Conservation (phyloP, 2,113 vertebrate genomes). For the Telmatochromis brachygnathus region DNA sequence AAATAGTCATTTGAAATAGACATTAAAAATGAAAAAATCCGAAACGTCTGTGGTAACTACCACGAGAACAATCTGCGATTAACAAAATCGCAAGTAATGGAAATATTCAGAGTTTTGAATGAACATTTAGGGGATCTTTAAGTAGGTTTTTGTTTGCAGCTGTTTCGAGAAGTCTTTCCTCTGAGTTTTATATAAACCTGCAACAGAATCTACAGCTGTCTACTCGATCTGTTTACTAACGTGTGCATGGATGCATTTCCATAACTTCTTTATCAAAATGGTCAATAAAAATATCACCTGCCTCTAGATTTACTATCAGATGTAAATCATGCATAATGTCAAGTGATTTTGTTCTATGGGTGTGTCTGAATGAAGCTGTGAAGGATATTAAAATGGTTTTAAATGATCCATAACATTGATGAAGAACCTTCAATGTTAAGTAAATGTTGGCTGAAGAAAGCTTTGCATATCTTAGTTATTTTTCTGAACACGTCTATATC, state of each 20-base stretch:
- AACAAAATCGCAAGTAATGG: background rate
- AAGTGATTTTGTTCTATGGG: background rate
- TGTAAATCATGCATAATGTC: accelerated
- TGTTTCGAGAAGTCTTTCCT: background rate
- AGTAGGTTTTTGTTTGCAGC: background rate
- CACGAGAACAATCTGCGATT: background rate
- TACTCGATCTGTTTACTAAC: background rate
- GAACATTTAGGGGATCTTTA: background rate
- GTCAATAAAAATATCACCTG: background rate
- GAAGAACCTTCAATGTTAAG: background rate
- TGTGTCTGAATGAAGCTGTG: background rate
- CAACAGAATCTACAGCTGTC: background rate
- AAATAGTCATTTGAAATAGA: background rate
- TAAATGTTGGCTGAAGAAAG: accelerated
- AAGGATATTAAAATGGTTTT: background rate
- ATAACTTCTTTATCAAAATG: background rate
- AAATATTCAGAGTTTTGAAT: background rate
- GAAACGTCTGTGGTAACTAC: accelerated
- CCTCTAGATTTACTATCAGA: background rate
- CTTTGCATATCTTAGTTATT: background rate
- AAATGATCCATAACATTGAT: background rate
- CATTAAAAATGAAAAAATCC: accelerated
- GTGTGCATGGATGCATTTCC: background rate
- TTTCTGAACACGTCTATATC: background rate
- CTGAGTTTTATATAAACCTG: background rate